Base-by-base conservation (phyloP, 2,797 vertebrate genomes). In the Siniperca scherzeri region DNA sequence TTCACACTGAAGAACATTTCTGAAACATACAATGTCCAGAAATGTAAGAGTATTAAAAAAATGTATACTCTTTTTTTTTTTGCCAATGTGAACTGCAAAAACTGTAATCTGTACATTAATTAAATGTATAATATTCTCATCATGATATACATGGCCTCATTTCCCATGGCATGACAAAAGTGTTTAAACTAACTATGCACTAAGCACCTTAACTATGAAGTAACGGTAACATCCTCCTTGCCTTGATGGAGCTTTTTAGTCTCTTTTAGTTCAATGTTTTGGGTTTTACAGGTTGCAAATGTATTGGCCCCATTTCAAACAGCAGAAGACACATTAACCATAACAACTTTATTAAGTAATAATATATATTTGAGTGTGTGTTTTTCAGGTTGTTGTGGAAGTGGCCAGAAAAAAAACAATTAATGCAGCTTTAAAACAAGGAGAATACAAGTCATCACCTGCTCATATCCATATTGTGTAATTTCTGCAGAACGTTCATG, bases 1-100 rank as follows among this genome's bases (percentile, higher is more conserved):
- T 93, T 93, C 95, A 98, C 96, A 27, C 10, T 93, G 36, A 92
- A 93, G 89, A 98, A 98, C 0, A 0, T 96, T 65, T 97, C 96
- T 10, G 19, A 94, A 36, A 93, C 80, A 25, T 88, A 93, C 22
- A 89, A 97, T 72, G 53, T 97, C 13, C 55, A 81, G 69, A 98
- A 96, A 95, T 99, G 98, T 99, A 95, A 95, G 97, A 73, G 22
- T 17, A 27, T 27, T 48, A 2, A n/a, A 0, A 60, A 12, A 25
- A 46, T 60, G 33, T 50, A 46, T 55, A 5, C 3, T 36, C 2
- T 66, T 52, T 70, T 3, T 52, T 70, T 3, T 81, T 74, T 53
- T 42, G 4, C 8, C 2, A 48, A 10, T 17, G 0, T 46, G 9
- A 53, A 19, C 16, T 27, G 10, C 25, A 59, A 36, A 70, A 53